phyloP scores from a whole-genome alignment of 2,888 invertebrate species.

The Ornithoptera alexandrae region DNA sequence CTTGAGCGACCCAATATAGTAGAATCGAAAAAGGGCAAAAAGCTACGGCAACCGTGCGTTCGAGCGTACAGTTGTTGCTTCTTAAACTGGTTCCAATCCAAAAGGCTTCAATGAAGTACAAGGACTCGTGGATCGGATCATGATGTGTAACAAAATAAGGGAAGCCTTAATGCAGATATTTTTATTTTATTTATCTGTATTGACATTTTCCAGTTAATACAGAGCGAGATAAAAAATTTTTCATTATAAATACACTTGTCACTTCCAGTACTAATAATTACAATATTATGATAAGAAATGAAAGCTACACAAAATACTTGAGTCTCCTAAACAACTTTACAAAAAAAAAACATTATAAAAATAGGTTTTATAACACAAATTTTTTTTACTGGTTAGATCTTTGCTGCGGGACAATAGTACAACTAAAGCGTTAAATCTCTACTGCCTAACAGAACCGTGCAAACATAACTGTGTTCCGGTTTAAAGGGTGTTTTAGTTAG shows the following conservation, averaged over 20 bases:
- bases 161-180: background rate
- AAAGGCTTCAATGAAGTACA: slow-evolving; percentile 13
- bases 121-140: slow-evolving; percentile 1
- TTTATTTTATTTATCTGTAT: background rate
- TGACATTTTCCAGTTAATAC: background rate
- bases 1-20: slow-evolving; percentile 25
- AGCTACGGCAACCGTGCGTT: slow-evolving; percentile 15
- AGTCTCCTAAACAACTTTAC: too few relatives aligned
- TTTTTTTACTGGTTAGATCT: too few relatives aligned
- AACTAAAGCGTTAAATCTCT: too few relatives aligned
- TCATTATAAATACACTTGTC: background rate
- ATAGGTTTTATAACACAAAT: too few relatives aligned
- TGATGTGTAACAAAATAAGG: slow-evolving; percentile 3
- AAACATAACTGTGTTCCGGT: too few relatives aligned
- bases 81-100: slow-evolving; percentile 22
- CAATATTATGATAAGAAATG: background rate
- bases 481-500: too few relatives aligned
- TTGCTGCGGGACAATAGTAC: too few relatives aligned
- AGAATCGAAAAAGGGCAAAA: slow-evolving; percentile 22
- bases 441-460: too few relatives aligned
- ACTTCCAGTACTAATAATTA: background rate
- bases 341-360: too few relatives aligned
- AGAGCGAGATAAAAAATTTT: background rate
- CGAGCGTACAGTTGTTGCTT: slow-evolving; percentile 23
- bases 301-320: too few relatives aligned